Base-by-base conservation (phyloP, 2,113 vertebrate species). In the Heterotis niloticus region DNA sequence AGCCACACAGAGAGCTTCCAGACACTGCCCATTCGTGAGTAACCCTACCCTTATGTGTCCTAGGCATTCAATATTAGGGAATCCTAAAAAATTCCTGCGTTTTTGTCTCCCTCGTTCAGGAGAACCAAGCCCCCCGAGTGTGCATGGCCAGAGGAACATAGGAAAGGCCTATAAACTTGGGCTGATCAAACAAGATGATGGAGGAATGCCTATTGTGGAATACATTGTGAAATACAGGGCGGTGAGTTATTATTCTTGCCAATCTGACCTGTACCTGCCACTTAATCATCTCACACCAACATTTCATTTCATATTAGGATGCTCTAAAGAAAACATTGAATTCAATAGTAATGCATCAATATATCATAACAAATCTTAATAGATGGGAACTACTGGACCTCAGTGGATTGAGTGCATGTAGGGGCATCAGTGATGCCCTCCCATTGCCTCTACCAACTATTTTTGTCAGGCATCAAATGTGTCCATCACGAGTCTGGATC, bases 171-270 rank as follows among this genome's bases (percentile, higher is more conserved):
- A 96, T 89, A 92, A 95, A 81, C 92, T 99, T 66, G 96, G 94
- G 67, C 94, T 99, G 87, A 96, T 95, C 80, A 98, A 98, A 82
- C 98, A 99, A 84, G 98, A 99, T 52, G 98, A 99, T 26, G 97
- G 98, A 74, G 98, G 98, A 13, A 95, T 98, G 77, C 96, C 98
- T 70, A 98, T 99, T 78, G 88, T 99, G 89, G 96, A 98, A 88
- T 99, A 99, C 76, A 96, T 99, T 2, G 92, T 99, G 79, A 99
- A 97, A 88, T 99, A 99, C 67, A 95, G 96, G 88, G 96, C 95
- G 83, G 98, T 99, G 90, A 96, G 96, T 95, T 44, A 7, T 44
- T 44, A 44, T 44, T 44, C 80, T 10, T 60, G 14, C 26, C 0
- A 23, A 24, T n/a, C 17, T 34, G 24, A 3, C 13, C 24, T 71